phyloP scores from a whole-genome alignment of 2,797 vertebrate species.

The Choloepus didactylus region DNA sequence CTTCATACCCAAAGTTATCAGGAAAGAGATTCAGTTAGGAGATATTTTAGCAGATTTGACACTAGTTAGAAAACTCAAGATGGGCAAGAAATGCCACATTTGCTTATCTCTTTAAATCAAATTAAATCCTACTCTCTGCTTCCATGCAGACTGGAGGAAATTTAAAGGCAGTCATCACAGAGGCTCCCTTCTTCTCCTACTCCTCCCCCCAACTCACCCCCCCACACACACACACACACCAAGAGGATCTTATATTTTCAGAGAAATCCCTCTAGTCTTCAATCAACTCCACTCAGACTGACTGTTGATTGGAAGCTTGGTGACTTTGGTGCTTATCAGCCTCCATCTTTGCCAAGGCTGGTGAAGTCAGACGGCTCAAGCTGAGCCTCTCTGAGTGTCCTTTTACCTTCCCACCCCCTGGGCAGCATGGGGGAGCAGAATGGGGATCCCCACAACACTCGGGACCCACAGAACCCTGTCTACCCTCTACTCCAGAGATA shows the following conservation, averaged over 20 bases:
- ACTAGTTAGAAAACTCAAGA: neutral
- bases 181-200: neutral
- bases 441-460: too few species aligned
- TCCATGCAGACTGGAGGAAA: neutral
- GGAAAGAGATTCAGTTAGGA: neutral
- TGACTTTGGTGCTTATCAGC: neutral
- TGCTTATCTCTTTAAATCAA: conserved; percentile 3
- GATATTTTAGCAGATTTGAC: neutral
- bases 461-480: neutral
- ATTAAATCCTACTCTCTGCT: neutral
- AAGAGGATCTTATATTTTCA: neutral
- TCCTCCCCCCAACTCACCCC: neutral
- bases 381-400: neutral
- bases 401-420: neutral
- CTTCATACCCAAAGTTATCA: neutral
- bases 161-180: neutral
- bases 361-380: too few species aligned
- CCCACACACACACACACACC: too few species aligned
- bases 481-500: neutral
- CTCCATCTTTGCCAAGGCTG: too few species aligned
- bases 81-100: neutral
- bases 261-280: neutral
- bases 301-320: neutral
- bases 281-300: neutral
- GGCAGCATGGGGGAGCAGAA: neutral